Evolutionary conservation across 2,888 invertebrate genomes (phyloP), one percentile per base, ranked within the genome.

Genomic region (Drymonia ruficornis): DNA sequence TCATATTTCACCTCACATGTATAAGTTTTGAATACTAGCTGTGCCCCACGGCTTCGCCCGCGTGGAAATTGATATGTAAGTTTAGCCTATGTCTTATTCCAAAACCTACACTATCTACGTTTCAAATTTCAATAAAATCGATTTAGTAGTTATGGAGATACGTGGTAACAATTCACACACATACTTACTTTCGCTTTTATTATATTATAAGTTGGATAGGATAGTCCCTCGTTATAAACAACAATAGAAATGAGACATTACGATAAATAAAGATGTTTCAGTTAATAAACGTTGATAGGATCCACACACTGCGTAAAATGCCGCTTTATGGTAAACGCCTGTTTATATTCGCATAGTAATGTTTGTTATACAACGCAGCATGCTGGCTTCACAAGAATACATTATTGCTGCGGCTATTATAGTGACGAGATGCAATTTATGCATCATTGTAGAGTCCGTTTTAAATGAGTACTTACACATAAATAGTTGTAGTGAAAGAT

Each of bases 351-450:
- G 36, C 56, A 62, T 71, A 50, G 68, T 70, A 67, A 62, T 60
- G 56, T 64, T 49, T 53, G 68, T 77, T 77, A 73, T 77, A 76
- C 67, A 81, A 79, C 54, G 65, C 67, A 63, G 58, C 67, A 60
- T 45, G 59, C 61, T 56, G 65, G 64, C 63, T 65, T 54, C 71
- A 65, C 60, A 70, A 61, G 59, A 61, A 60, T 69, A 56, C 46
- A 48, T 58, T 60, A 59, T 59, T 47, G 51, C 50, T 44, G 15
- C 19, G 8, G n/a, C 18, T 42, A 64, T 62, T 65, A 61, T 57
- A 50, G 51, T 55, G 63, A 60, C 59, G 49, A 55, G 58, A 34
- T 19, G 51, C 55, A 62, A 63, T 68, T 65, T 65, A 53, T 49
- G 54, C 43, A 44, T 56, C 42, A 56, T 50, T 31, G 5, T 36